phyloP scores from a whole-genome alignment of 2,113 vertebrate species.

The Muntiacus reevesi region DNA sequence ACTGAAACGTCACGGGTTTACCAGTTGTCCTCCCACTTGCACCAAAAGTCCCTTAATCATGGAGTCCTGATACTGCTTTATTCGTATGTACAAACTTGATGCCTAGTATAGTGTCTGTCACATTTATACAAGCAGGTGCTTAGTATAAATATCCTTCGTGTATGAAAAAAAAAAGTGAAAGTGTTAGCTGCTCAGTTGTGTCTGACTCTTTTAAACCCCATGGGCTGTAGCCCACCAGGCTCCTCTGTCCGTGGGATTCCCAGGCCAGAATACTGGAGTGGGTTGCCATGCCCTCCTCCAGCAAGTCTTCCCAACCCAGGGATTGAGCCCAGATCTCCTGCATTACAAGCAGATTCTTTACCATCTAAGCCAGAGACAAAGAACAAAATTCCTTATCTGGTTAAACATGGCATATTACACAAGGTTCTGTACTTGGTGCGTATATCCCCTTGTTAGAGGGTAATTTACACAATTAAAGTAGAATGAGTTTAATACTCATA shows the following conservation, averaged over 20 bases:
- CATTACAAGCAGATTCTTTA: neutral
- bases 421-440: neutral
- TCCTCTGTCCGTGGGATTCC: neutral
- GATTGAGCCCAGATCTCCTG: neutral
- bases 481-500: neutral
- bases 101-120: neutral
- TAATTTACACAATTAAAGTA: neutral
- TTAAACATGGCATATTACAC: neutral
- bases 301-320: neutral
- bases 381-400: neutral
- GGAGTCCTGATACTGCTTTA: neutral
- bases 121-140: neutral
- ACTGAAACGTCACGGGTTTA: neutral
- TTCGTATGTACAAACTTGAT: neutral
- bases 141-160: neutral
- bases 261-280: neutral
- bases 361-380: neutral
- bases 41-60: neutral
- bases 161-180: neutral
- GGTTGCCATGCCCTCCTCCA: neutral
- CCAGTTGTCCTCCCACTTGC: neutral
- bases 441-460: neutral
- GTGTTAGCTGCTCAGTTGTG: neutral
- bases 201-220: neutral
- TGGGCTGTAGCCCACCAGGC: neutral